Percentiles rank a stretch among this genome's conserved stretches.
phyloP scores from a whole-genome alignment of 2,888 invertebrate genomes.

The Trissolcus brochymenae region DNA sequence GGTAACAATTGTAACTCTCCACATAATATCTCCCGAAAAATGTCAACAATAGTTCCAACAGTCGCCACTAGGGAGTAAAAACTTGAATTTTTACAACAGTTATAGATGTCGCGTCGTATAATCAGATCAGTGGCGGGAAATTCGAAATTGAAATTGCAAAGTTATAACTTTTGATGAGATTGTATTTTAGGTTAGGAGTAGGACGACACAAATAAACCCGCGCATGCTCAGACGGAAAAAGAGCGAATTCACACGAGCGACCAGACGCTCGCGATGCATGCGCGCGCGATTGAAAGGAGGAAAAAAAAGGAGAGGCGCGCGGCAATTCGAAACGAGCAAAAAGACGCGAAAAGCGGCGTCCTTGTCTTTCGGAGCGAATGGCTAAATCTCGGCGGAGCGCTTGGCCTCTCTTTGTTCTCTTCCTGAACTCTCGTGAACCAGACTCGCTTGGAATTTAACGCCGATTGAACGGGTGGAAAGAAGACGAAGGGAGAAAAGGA shows the following conservation, averaged over 20 bases:
- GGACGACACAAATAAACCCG: conserved; percentile 15
- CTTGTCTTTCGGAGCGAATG: conserved; percentile 24
- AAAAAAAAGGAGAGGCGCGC: conserved; percentile 18
- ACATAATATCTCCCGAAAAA: too few species aligned
- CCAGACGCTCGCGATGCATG: conserved; percentile 52
- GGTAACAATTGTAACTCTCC: too few species aligned
- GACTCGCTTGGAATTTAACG: conserved; percentile 57
- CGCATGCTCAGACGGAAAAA: conserved; percentile 60
- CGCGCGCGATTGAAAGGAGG: neutral
- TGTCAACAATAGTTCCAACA: too few species aligned
- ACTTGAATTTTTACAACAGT: too few species aligned
- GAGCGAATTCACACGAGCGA: conserved; percentile 59
- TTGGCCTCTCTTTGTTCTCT: conserved; percentile 58
- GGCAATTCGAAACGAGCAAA: conserved; percentile 9
- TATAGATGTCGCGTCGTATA: too few species aligned
- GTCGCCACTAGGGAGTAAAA: too few species aligned
- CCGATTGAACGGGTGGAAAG: conserved; percentile 53
- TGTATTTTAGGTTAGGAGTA: neutral
- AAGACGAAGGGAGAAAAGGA: conserved; percentile 22
- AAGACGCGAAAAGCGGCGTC: conserved; percentile 10
- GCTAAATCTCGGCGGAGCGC: conserved; percentile 50
- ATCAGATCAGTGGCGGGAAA: too few species aligned
- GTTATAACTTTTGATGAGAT: too few species aligned
- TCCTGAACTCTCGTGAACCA: conserved; percentile 60
- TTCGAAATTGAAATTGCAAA: too few species aligned